Percentiles rank a stretch among this genome's conserved stretches.
Evolutionary conservation across 1,140 invertebrate species (phyloP).

Genomic region (Proctacanthus coquilletti): DNA sequence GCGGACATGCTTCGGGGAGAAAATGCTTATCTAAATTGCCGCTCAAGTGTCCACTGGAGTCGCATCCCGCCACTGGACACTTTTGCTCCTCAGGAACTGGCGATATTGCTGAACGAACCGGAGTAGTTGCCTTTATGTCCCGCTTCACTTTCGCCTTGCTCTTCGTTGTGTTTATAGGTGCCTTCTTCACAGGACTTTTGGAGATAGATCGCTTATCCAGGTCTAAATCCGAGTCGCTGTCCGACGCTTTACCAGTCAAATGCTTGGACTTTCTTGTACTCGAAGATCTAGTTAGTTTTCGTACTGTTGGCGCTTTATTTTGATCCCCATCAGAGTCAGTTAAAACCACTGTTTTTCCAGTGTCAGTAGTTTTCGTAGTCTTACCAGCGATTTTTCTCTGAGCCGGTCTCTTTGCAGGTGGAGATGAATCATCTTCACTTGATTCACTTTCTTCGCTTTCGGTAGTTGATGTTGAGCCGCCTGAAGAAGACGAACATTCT

Average conservation of each 20-base stretch:
- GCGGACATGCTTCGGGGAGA: constrained; percentile 72
- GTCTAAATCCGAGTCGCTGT: constrained; percentile 34
- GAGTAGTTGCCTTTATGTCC: constrained; percentile 32
- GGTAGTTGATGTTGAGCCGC: background rate
- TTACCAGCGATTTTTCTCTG: background rate
- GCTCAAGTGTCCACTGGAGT: constrained; percentile 78
- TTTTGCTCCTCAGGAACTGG: constrained; percentile 44
- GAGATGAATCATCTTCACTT: constrained; percentile 8
- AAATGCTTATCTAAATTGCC: constrained; percentile 71
- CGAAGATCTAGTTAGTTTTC: constrained; percentile 37
- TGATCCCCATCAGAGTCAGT: constrained; percentile 30
- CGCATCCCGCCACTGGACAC: constrained; percentile 77
- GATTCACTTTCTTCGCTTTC: background rate
- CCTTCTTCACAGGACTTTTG: constrained; percentile 46
- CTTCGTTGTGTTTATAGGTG: constrained; percentile 15
- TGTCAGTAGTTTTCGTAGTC: background rate
- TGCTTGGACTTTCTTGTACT: constrained; percentile 39
- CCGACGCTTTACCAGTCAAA: constrained; percentile 31
- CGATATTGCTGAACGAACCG: constrained; percentile 28
- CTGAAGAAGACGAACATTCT: background rate
- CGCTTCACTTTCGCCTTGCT: constrained; percentile 23
- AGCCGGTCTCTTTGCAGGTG: constrained; percentile 13
- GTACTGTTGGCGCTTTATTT: constrained; percentile 14
- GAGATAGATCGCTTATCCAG: constrained; percentile 37
- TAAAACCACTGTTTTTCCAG: background rate